These are phyloP conservation scores for Limosa lapponica DNA, from an alignment of 2,797 vertebrate genomes.

Conservation along the genomic window DNA sequence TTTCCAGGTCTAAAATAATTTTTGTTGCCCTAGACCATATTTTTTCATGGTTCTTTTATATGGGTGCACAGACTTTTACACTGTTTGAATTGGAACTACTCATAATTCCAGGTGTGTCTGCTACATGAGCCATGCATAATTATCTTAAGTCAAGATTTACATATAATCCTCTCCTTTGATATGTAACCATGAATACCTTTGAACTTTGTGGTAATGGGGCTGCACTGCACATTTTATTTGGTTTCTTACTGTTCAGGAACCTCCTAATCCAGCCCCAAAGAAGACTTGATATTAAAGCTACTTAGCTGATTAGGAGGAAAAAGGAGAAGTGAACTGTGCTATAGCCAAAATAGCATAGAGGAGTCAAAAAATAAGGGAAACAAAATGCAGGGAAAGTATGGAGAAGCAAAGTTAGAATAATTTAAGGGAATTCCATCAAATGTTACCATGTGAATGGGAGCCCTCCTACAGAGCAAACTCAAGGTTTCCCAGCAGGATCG, in stretches of 20 bases:
- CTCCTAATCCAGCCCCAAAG: background rate
- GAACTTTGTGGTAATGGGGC: background rate
- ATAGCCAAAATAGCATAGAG: background rate
- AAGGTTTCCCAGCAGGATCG: background rate
- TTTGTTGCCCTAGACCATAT: background rate
- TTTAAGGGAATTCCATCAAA: background rate
- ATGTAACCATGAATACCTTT: background rate
- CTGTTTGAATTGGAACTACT: background rate
- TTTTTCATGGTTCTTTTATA: background rate
- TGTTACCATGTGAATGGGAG: background rate
- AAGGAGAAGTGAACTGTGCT: background rate
- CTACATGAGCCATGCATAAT: background rate
- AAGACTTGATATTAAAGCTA: background rate
- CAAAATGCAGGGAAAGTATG: background rate
- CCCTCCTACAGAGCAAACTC: background rate
- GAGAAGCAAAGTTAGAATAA: background rate
- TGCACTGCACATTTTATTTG: background rate
- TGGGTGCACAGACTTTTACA: fast-evolving
- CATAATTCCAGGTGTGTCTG: background rate
- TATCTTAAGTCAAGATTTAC: background rate
- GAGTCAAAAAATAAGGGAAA: background rate
- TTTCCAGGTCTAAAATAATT: background rate
- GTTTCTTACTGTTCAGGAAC: background rate
- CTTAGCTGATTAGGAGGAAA: background rate
- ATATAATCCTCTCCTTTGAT: background rate